Evolutionary conservation across 2,113 vertebrate species (phyloP), one percentile per base, ranked within the genome.

Genomic region (Misgurnus mizolepis): DNA sequence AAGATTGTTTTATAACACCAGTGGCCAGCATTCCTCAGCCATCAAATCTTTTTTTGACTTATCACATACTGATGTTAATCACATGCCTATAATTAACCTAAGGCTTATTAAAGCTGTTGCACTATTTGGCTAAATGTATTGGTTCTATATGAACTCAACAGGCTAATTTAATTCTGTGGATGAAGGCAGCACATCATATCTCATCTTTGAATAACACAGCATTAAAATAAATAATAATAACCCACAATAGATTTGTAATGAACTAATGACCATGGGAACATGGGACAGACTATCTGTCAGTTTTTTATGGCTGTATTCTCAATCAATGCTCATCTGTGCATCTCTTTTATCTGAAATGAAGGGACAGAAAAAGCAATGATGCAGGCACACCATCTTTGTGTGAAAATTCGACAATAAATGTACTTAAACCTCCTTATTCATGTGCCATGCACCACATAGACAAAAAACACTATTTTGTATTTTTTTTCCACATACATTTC

Each of bases 361-460:
- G 5, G 65, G 15, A 12, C 6, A 67, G 56, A 69, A 79, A 49
- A 67, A 76, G 11, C 12, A 78, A 67, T 34, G 55, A 56, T 61
- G 53, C 43, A 50, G 43, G 60, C 15, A 56, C 17, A 41, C 67
- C 78, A 27, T 64, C 67, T 79, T 67, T 49, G 22, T 3, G 34
- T 49, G 22, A 70, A 79, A 5, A 22, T 71, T 27, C 17, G 49
- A 22, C 12, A 41, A 4, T 79, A 50, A 69, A 47, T 45, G 18
- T 10, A 22, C 49, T 18, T 9, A 14, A 69, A 39, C 56, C 43
- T 27, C 56, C 58, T 17, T 62, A 70, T 50, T 17, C 67, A 41
- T 68, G 43, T 22, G 22, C 22, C 22, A 53, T 67, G 17, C 67
- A 39, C 39, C 18, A 61, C 2, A 70, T 17, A 27, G 55, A 60